Conservation (phyloP, 2,113 vertebrate species). For the Triplophysa dalaica region DNA sequence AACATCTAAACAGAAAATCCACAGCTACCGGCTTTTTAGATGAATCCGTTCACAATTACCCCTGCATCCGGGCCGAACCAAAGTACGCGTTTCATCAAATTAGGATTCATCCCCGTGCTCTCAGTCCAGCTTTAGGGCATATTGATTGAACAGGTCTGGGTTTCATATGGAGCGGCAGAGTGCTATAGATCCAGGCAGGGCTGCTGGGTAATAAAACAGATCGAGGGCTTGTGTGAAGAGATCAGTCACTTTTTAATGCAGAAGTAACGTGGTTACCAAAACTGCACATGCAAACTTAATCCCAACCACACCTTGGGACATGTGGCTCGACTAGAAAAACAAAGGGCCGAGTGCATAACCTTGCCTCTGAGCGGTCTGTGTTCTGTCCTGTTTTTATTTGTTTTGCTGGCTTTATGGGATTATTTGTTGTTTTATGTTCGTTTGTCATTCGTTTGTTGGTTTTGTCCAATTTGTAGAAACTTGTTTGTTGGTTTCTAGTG, state of each 20-base stretch:
- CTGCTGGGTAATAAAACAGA: slow-evolving; percentile 45
- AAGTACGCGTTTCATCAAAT: slow-evolving; percentile 76
- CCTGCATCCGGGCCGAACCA: slow-evolving; percentile 68
- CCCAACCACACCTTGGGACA: slow-evolving; percentile 29
- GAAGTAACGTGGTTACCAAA: slow-evolving; percentile 46
- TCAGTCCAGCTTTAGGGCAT: slow-evolving; percentile 69
- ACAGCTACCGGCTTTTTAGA: slow-evolving; percentile 79
- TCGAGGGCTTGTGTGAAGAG: slow-evolving; percentile 28
- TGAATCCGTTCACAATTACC: slow-evolving; percentile 81
- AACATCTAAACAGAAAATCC: slow-evolving; percentile 69
- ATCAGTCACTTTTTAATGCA: slow-evolving; percentile 52
- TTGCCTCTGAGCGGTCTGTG: slow-evolving; percentile 8
- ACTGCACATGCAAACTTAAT: slow-evolving; percentile 53
- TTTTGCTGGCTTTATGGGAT: background rate
- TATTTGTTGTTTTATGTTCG: background rate
- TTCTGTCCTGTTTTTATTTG: slow-evolving; percentile 5
- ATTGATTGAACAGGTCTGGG: slow-evolving; percentile 71
- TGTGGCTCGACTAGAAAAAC: slow-evolving; percentile 24
- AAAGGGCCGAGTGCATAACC: slow-evolving; percentile 14
- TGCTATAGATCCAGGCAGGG: slow-evolving; percentile 30
- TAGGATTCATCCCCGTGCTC: slow-evolving; percentile 72
- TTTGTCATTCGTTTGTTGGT: background rate
- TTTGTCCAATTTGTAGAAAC: no score
- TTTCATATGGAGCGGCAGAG: slow-evolving; percentile 46
- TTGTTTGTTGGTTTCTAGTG: no score